Conservation (phyloP, 2,113 vertebrate genomes). For the Prunella himalayana region DNA sequence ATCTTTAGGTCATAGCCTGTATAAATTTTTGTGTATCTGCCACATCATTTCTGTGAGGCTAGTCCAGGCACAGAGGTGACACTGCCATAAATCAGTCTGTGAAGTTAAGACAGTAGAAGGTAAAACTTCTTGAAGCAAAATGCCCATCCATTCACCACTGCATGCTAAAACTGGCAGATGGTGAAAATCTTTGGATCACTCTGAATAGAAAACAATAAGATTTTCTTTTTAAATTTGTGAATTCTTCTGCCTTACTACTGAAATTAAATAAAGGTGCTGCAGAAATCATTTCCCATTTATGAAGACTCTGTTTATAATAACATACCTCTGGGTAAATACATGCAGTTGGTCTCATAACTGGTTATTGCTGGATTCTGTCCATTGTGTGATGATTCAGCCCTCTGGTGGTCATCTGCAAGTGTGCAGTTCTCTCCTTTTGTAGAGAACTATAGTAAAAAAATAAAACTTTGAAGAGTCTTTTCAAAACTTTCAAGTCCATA, state of each 20-base stretch:
- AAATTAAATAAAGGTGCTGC: background rate
- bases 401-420: conserved; percentile 2
- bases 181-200: background rate
- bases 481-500: background rate
- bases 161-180: background rate
- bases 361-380: background rate
- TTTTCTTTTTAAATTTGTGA: background rate
- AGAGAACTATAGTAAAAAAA: background rate
- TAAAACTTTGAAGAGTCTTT: background rate
- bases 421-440: background rate
- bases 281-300: background rate
- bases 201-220: background rate
- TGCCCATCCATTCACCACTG: background rate
- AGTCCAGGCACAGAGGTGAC: background rate
- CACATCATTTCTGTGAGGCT: background rate
- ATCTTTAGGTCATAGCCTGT: background rate
- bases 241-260: background rate
- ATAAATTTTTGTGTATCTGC: background rate
- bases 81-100: background rate
- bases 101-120: background rate
- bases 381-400: background rate
- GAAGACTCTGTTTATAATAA: background rate
- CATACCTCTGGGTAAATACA: background rate
- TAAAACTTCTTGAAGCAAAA: background rate
- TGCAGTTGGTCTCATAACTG: background rate